Conservation (phyloP, 2,888 invertebrate species). For the Euzophera pinguis region DNA sequence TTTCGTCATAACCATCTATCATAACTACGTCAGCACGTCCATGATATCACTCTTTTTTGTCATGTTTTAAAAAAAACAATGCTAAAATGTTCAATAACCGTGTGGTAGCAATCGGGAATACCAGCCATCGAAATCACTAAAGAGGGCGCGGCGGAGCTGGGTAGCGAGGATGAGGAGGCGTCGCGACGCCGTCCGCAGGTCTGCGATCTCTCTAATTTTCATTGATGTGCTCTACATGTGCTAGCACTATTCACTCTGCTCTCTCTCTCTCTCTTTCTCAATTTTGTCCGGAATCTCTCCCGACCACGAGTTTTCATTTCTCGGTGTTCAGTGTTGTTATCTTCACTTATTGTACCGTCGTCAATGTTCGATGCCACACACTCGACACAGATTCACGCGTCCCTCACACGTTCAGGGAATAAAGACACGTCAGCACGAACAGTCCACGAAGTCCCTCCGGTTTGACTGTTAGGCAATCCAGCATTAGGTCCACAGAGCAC, state of each 20-base stretch:
- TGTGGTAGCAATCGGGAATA: conserved; percentile 80
- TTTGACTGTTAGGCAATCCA: conserved; percentile 37
- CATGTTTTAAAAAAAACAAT: conserved; percentile 47
- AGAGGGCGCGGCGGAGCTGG: conserved; percentile 84
- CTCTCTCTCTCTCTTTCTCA: conserved; percentile 65
- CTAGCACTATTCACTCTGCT: conserved; percentile 75
- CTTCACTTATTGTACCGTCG: conserved; percentile 63
- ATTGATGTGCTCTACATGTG: conserved; percentile 76
- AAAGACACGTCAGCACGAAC: conserved; percentile 36
- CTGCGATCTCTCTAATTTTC: conserved; percentile 75
- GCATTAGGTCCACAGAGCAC: conserved; percentile 59
- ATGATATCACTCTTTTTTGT: conserved; percentile 52
- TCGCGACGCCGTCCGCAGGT: conserved; percentile 73
- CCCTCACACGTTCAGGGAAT: conserved; percentile 40
- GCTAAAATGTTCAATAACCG: conserved; percentile 67
- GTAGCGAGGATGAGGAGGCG: conserved; percentile 83
- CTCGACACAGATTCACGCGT: conserved; percentile 51
- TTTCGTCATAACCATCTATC: conserved; percentile 42
- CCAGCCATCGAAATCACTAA: conserved; percentile 88
- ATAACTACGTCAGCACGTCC: conserved; percentile 47
- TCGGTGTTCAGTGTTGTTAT: conserved; percentile 75
- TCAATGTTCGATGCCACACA: conserved; percentile 60
- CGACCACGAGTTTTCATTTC: conserved; percentile 72
- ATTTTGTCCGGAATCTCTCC: conserved; percentile 60
- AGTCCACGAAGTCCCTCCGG: conserved; percentile 27